Conservation (phyloP, 2,113 vertebrate genomes). For the Galeopterus variegatus region DNA sequence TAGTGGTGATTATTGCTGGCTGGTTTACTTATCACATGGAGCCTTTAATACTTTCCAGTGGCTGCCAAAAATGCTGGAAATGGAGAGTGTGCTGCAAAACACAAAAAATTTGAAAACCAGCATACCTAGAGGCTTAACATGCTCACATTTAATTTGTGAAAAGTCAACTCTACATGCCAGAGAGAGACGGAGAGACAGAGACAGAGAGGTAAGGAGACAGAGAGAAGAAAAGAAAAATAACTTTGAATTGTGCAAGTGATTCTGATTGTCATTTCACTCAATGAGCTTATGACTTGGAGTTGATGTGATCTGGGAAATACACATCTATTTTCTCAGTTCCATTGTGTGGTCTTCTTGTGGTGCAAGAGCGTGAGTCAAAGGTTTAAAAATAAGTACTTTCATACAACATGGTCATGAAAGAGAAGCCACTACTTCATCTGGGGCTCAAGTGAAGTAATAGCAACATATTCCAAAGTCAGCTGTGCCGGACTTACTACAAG, state of each 20-base stretch:
- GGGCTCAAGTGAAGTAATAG: not conserved
- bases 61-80: not conserved
- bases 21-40: not conserved
- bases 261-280: not conserved
- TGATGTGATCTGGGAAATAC: not conserved
- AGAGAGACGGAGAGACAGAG: not conserved
- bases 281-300: not conserved
- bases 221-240: not conserved
- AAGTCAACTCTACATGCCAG: not conserved
- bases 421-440: not conserved
- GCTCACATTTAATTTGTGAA: not conserved
- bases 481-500: accelerated
- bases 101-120: not conserved
- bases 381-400: constrained; percentile 35
- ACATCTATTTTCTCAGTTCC: not conserved
- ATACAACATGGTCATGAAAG: not conserved
- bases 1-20: not conserved
- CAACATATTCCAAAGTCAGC: not conserved
- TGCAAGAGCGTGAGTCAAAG: not conserved
- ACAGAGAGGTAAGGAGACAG: not conserved
- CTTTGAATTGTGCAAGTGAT: not conserved
- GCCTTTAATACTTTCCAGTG: not conserved
- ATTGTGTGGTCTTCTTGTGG: not conserved
- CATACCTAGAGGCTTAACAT: not conserved
- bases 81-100: not conserved